Conservation (phyloP, 2,888 invertebrate species). For the Galerucella calmariensis region DNA sequence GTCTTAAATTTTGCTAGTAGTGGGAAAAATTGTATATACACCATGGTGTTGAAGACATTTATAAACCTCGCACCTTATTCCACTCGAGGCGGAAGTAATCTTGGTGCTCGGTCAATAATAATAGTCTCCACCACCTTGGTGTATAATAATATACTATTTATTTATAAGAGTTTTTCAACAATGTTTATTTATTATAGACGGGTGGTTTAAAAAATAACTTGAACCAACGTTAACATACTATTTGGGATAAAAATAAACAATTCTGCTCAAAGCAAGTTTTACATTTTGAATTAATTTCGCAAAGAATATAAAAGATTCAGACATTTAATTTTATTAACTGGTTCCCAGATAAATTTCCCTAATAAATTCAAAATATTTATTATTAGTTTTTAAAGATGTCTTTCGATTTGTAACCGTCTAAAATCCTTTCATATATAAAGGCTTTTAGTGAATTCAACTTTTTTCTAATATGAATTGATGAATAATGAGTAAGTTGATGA, state of each 20-base stretch:
- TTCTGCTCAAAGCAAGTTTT: not conserved
- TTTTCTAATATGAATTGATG: slow-evolving; percentile 47
- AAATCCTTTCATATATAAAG: slow-evolving; percentile 35
- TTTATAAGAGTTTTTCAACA: not conserved
- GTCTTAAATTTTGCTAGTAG: no score
- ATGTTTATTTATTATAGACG: not conserved
- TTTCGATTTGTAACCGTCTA: slow-evolving; percentile 25
- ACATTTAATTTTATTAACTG: not conserved
- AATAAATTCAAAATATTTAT: slow-evolving; percentile 33
- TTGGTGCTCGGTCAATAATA: no score
- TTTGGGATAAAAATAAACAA: no score
- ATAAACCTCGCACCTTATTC: no score
- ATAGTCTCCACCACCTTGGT: no score
- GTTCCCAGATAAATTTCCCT: not conserved
- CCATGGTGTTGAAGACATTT: no score
- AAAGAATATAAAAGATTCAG: no score
- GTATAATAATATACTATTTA: no score
- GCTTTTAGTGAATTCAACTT: slow-evolving; percentile 37
- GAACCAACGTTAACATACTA: not conserved
- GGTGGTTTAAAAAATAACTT: no score
- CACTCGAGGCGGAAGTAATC: no score
- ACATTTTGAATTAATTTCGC: not conserved
- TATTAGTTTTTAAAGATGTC: slow-evolving; percentile 30
- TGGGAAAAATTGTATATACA: no score
- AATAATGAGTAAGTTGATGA: slow-evolving; percentile 52